Conservation (phyloP, 2,113 vertebrate genomes). For the Pomatorhinus ruficollis region DNA sequence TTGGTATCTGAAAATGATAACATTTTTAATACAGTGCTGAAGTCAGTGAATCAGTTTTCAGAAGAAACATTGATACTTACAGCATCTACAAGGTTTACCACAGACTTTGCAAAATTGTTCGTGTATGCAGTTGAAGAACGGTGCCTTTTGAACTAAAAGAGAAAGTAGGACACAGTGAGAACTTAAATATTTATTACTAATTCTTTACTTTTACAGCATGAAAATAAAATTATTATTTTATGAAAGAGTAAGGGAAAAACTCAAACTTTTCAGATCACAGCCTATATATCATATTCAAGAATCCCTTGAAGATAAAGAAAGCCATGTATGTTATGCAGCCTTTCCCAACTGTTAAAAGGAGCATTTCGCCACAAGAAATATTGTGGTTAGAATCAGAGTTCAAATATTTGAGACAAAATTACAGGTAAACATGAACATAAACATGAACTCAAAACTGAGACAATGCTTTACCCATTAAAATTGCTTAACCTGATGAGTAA, state of each 20-base stretch:
- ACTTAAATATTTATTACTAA: background rate
- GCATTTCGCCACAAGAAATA: background rate
- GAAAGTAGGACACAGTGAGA: slow-evolving; percentile 25
- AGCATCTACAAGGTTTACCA: slow-evolving; percentile 94
- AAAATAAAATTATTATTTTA: background rate
- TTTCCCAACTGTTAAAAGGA: background rate
- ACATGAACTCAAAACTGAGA: background rate
- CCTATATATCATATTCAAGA: background rate
- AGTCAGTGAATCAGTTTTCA: background rate
- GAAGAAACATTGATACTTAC: slow-evolving; percentile 81
- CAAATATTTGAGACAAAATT: background rate
- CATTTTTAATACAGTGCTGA: background rate
- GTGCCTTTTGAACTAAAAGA: slow-evolving; percentile 86
- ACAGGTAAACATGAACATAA: background rate
- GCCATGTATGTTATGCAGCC: background rate
- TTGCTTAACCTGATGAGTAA: background rate
- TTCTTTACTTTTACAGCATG: background rate
- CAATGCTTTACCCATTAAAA: background rate
- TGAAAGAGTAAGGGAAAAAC: background rate
- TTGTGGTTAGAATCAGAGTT: background rate
- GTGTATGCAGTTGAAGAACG: slow-evolving; percentile 79
- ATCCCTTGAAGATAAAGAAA: background rate
- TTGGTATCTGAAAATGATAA: background rate
- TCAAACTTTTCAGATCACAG: background rate
- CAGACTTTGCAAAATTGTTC: slow-evolving; percentile 94